phyloP scores from a whole-genome alignment of 2,888 invertebrate genomes.

The Watsonalla cultraria region DNA sequence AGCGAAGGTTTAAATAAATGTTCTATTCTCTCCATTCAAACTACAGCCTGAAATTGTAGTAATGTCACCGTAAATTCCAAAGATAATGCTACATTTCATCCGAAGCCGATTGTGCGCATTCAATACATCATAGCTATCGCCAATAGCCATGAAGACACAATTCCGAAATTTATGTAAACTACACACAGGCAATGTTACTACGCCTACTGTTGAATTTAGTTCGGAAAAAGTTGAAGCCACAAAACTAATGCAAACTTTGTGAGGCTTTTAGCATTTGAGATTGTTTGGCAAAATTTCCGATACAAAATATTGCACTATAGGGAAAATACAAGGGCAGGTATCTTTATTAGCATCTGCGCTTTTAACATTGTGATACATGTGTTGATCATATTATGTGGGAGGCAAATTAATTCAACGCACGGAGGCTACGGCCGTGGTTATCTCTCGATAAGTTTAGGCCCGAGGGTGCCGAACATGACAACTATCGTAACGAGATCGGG shows the following conservation, averaged over 20 bases:
- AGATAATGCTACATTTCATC: constrained; percentile 41
- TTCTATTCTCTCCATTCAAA: constrained; percentile 21
- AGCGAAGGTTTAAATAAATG: neutral
- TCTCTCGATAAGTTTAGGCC: constrained; percentile 59
- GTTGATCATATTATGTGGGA: constrained; percentile 22
- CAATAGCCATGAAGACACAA: constrained; percentile 2
- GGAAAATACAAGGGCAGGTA: constrained; percentile 41
- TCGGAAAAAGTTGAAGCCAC: neutral
- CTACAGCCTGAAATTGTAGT: constrained; percentile 38
- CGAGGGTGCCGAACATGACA: constrained; percentile 49
- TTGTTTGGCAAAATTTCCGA: constrained; percentile 37
- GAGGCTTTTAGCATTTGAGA: constrained; percentile 51
- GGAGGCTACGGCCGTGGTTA: constrained; percentile 43
- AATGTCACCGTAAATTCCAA: constrained; percentile 43
- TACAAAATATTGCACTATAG: constrained; percentile 30
- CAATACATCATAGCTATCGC: constrained; percentile 35
- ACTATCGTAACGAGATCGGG: constrained; percentile 70
- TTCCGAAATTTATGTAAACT: neutral
- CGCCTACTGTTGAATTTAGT: neutral
- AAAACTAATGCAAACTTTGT: constrained; percentile 30
- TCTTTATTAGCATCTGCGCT: constrained; percentile 69
- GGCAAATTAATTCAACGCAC: constrained; percentile 72
- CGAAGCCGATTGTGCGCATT: constrained; percentile 18
- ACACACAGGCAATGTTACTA: neutral
- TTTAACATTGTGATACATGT: constrained; percentile 45